These are phyloP conservation scores for Myzus persicae DNA, from an alignment of 1,140 invertebrate species.

Conservation along the genomic window DNA sequence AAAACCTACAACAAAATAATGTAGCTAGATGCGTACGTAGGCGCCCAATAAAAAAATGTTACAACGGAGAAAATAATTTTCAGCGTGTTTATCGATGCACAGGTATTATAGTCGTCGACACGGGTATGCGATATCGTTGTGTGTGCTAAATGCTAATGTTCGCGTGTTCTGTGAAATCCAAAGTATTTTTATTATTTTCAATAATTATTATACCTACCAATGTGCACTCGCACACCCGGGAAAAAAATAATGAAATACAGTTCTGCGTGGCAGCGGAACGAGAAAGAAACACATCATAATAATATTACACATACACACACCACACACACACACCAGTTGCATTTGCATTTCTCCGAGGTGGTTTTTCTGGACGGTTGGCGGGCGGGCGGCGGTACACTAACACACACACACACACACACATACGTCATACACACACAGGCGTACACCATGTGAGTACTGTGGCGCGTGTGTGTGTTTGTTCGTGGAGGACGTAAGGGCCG, in stretches of 20 bases:
- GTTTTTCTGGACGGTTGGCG: neutral
- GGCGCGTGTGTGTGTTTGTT: neutral
- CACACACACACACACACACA: too few species aligned
- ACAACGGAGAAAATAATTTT: too few species aligned
- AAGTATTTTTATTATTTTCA: too few species aligned
- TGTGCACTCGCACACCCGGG: neutral
- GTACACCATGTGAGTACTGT: neutral
- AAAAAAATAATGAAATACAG: neutral
- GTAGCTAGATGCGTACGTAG: too few species aligned
- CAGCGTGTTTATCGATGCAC: too few species aligned
- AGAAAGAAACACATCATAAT: neutral
- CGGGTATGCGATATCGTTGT: neutral
- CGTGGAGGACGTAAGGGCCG: slow-evolving; percentile 35
- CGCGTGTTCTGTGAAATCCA: neutral
- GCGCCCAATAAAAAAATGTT: too few species aligned
- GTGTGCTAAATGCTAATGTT: neutral
- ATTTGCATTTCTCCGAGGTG: neutral
- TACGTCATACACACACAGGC: too few species aligned
- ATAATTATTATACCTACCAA: too few species aligned
- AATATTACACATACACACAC: neutral
- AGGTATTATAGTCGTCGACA: too few species aligned
- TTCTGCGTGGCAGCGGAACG: neutral
- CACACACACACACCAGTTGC: slow-evolving; percentile 18
- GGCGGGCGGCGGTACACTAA: neutral
- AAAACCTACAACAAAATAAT: too few species aligned